Evolutionary conservation across 2,797 vertebrate genomes (phyloP).

Genomic region (Nannoperca australis): DNA sequence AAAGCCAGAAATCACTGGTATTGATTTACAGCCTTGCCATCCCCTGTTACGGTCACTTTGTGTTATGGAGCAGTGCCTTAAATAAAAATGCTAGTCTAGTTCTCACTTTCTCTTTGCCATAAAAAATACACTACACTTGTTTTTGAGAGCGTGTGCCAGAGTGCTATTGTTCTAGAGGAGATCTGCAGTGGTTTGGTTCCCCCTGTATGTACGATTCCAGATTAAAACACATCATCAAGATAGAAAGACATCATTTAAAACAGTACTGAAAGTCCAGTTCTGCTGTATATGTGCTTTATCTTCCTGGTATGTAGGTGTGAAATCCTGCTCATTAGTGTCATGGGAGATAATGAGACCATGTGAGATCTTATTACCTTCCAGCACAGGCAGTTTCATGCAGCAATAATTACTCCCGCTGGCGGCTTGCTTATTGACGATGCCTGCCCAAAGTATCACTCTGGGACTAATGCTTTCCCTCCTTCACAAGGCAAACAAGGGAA

Average conservation of each 20-base stretch:
- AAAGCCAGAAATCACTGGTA: constrained; percentile 5
- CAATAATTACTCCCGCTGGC: constrained; percentile 85
- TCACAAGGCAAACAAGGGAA: constrained; percentile 79
- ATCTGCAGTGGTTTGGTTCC: neutral
- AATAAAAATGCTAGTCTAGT: neutral
- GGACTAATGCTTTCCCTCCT: constrained; percentile 77
- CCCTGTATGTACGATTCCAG: constrained; percentile 4
- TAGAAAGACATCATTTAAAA: constrained; percentile 12
- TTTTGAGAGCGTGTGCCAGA: constrained; percentile 10
- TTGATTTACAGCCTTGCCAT: constrained; percentile 12
- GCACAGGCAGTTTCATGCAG: constrained; percentile 70
- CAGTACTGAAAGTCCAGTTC: constrained; percentile 22
- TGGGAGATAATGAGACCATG: constrained; percentile 79
- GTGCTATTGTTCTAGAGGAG: constrained; percentile 2
- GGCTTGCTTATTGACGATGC: constrained; percentile 77
- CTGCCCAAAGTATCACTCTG: constrained; percentile 75
- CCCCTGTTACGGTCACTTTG: constrained; percentile 12
- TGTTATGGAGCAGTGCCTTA: neutral
- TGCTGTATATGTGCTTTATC: constrained; percentile 32
- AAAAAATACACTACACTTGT: constrained; percentile 25
- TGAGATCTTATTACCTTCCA: constrained; percentile 81
- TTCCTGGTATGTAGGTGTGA: constrained; percentile 60
- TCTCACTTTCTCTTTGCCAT: constrained; percentile 7
- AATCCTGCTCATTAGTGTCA: constrained; percentile 72
- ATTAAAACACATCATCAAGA: constrained; percentile 7